Evolutionary conservation across 2,888 invertebrate genomes (phyloP).

Genomic region (Xanthia togata): DNA sequence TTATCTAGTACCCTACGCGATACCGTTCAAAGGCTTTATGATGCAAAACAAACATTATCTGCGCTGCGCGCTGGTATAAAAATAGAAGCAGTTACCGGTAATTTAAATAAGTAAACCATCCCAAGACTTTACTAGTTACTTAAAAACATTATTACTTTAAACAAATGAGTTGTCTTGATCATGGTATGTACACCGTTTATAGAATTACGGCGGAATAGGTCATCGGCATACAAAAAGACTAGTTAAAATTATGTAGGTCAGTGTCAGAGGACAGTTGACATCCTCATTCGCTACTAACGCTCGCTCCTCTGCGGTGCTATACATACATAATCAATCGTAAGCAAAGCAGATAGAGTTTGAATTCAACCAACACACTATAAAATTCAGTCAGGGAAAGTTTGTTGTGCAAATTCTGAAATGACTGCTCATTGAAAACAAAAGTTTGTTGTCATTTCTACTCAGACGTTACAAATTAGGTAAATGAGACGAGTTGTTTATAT

Average conservation of each 20-base stretch:
- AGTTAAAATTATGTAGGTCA: slow-evolving; percentile 86
- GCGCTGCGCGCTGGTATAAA: slow-evolving; percentile 13
- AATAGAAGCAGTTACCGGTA: slow-evolving; percentile 29
- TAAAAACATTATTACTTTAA: background rate
- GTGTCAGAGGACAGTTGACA: slow-evolving; percentile 83
- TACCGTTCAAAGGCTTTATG: slow-evolving; percentile 46
- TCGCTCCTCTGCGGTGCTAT: slow-evolving; percentile 67
- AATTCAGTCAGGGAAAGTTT: slow-evolving; percentile 63
- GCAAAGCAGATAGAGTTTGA: slow-evolving; percentile 75
- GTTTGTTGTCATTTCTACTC: slow-evolving; percentile 59
- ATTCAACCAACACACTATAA: slow-evolving; percentile 65
- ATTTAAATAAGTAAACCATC: slow-evolving; percentile 10
- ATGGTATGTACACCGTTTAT: slow-evolving; percentile 29
- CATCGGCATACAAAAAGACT: slow-evolving; percentile 71
- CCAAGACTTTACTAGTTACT: slow-evolving; percentile 16
- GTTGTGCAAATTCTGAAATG: slow-evolving; percentile 62
- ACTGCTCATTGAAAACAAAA: slow-evolving; percentile 67
- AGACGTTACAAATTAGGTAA: slow-evolving; percentile 49
- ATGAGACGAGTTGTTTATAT: slow-evolving; percentile 1
- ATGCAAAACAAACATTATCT: slow-evolving; percentile 40
- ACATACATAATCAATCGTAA: slow-evolving; percentile 79
- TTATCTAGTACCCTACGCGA: slow-evolving; percentile 41
- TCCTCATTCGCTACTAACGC: slow-evolving; percentile 73
- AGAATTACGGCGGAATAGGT: slow-evolving; percentile 59
- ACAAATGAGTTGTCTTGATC: background rate